Percentiles rank a stretch among this genome's conserved stretches.
These are phyloP conservation scores for Leptinotarsa texana DNA, from an alignment of 1,140 invertebrate genomes.

Conservation along the genomic window DNA sequence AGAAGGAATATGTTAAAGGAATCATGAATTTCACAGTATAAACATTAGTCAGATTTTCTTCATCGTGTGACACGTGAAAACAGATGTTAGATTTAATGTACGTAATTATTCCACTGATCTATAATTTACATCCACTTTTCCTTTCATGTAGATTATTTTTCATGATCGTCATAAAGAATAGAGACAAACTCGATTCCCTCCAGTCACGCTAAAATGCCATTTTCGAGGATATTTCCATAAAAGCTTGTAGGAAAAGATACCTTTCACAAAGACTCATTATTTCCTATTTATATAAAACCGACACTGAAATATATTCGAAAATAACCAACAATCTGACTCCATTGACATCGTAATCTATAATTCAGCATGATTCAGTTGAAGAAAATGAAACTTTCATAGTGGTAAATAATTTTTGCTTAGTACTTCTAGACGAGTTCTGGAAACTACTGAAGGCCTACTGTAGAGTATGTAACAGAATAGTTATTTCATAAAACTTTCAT, in stretches of 20 bases:
- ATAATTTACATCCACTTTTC: conserved; percentile 1
- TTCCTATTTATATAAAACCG: not conserved
- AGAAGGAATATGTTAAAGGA: too few species aligned
- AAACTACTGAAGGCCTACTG: too few species aligned
- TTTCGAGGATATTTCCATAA: not conserved
- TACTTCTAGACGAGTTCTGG: too few species aligned
- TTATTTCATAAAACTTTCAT: too few species aligned
- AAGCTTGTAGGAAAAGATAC: not conserved
- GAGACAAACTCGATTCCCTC: not conserved
- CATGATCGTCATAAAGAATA: conserved; percentile 6
- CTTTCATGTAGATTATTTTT: conserved; percentile 4
- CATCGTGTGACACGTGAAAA: too few species aligned
- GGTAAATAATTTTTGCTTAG: too few species aligned
- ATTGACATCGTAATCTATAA: not conserved
- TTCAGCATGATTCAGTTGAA: not conserved
- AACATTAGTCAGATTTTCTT: too few species aligned
- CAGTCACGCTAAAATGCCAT: not conserved
- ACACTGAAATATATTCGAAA: not conserved
- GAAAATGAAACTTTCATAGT: too few species aligned
- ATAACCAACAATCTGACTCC: not conserved
- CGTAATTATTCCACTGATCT: not conserved
- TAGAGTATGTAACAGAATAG: too few species aligned
- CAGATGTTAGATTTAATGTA: too few species aligned
- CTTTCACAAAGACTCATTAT: not conserved
- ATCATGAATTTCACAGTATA: too few species aligned